Conservation (phyloP, 2,797 vertebrate genomes). For the Dallia pectoralis region DNA sequence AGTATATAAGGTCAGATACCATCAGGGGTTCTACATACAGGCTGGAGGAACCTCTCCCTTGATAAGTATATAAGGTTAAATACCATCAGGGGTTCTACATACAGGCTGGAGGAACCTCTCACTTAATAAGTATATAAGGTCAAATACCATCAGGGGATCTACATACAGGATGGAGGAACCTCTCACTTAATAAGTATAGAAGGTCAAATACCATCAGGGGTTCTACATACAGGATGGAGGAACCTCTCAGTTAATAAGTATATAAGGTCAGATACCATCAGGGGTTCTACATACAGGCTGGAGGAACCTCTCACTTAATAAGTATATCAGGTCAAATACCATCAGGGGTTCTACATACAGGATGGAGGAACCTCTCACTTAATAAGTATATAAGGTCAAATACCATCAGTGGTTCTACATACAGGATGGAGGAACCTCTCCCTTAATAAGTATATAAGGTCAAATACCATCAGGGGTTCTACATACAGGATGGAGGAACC, state of each 20-base stretch:
- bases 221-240: neutral
- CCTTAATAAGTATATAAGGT: neutral
- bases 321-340: neutral
- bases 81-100: neutral
- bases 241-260: neutral
- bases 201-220: neutral
- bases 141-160: conserved; percentile 14
- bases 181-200: neutral
- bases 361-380: neutral
- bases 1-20: conserved; percentile 10
- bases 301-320: too few relatives aligned
- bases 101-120: neutral
- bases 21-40: conserved; percentile 27
- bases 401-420: conserved; percentile 23
- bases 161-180: conserved; percentile 27
- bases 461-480: neutral
- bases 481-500: neutral
- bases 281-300: conserved; percentile 28
- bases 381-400: conserved; percentile 1
- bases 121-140: conserved; percentile 5
- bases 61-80: neutral
- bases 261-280: conserved; percentile 13
- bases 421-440: too few relatives aligned
- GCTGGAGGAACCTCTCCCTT: too few relatives aligned
- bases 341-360: neutral